A percentile compares a stretch with the other conserved stretches of the same genome.
Conservation (phyloP, 2,113 vertebrate species). For the Riparia riparia region DNA sequence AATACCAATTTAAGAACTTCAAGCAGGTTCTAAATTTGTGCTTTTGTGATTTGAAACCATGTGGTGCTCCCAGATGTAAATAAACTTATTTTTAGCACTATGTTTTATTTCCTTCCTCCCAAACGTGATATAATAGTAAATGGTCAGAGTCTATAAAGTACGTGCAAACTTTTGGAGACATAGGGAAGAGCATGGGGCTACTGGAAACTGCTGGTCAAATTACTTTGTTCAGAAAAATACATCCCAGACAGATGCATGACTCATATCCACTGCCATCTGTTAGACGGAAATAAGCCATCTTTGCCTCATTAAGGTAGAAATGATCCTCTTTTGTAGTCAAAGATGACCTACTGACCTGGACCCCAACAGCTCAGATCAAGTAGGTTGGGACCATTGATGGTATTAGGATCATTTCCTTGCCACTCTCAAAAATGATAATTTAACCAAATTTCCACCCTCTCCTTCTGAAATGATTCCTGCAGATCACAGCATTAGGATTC, state of each 20-base stretch:
- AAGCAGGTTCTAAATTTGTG: neutral
- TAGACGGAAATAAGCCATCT: slow-evolving; percentile 44
- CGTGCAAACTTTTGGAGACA: neutral
- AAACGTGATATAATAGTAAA: neutral
- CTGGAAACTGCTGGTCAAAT: slow-evolving; percentile 1
- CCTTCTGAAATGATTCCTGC: neutral
- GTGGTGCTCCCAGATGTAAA: neutral
- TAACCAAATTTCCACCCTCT: neutral
- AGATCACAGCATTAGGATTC: neutral
- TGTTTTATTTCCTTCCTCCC: neutral
- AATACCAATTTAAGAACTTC: neutral
- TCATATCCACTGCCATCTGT: slow-evolving; percentile 48
- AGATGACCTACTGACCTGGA: slow-evolving; percentile 50
- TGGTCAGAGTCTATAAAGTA: neutral
- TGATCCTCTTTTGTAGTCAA: slow-evolving; percentile 26
- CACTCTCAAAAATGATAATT: neutral
- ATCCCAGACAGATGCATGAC: slow-evolving; percentile 33
- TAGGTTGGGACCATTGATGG: neutral
- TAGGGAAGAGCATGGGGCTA: neutral
- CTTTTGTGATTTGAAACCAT: neutral
- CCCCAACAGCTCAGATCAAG: slow-evolving; percentile 27
- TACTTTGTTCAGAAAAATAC: slow-evolving; percentile 9
- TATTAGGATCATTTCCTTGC: neutral
- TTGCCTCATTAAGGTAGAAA: slow-evolving; percentile 59
- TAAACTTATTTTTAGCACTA: neutral